Evolutionary conservation across 1,140 invertebrate genomes (phyloP).

Genomic region (Tetranychus cinnabarinus): DNA sequence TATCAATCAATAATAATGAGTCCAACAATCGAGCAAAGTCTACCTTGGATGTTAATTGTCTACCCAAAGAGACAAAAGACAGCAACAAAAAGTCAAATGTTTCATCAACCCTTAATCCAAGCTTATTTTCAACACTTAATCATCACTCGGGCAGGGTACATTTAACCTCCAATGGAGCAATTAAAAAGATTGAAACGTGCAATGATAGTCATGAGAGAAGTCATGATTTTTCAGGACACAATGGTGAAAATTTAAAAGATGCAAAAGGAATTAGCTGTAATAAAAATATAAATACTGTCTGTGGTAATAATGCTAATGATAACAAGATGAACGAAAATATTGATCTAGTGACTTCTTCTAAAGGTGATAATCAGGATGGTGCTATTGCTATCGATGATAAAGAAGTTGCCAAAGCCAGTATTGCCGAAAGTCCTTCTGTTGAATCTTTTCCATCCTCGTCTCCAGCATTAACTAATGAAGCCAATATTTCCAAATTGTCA

Average conservation of each 20-base stretch:
- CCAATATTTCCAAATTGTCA: not conserved
- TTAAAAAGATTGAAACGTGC: too few relatives aligned
- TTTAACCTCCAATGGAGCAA: too few relatives aligned
- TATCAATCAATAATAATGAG: too few relatives aligned
- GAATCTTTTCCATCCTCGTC: too few relatives aligned
- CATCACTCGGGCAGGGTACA: too few relatives aligned
- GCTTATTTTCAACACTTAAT: too few relatives aligned
- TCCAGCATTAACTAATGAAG: not conserved
- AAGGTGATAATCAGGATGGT: not conserved
- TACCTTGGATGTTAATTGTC: too few relatives aligned
- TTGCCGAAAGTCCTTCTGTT: not conserved
- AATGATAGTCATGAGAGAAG: not conserved
- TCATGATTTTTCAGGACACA: too few relatives aligned
- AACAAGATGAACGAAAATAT: not conserved
- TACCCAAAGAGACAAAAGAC: too few relatives aligned
- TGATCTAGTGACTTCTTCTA: not conserved
- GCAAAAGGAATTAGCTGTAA: not conserved
- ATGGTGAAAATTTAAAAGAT: not conserved
- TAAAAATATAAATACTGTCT: not conserved
- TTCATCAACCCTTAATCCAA: too few relatives aligned
- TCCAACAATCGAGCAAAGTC: too few relatives aligned
- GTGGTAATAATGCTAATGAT: not conserved
- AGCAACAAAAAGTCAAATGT: too few relatives aligned
- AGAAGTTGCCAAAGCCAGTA: not conserved
- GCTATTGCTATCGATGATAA: not conserved